Conservation (phyloP, 2,113 vertebrate species). For the Oreochromis aureus region DNA sequence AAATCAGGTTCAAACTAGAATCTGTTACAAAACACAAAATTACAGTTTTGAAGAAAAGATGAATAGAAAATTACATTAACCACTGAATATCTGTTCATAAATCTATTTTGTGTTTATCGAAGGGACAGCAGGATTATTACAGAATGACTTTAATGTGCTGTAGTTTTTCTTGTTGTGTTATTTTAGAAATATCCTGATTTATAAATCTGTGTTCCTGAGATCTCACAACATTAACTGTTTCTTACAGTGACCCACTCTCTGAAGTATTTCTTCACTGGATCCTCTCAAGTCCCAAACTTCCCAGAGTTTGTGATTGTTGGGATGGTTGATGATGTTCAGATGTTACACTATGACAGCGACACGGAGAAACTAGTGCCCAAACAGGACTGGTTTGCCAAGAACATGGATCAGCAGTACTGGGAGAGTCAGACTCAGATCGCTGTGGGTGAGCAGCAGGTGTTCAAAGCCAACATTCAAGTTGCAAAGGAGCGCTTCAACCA, state of each 20-base stretch:
- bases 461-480: not conserved
- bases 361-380: fast-evolving
- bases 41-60: fast-evolving
- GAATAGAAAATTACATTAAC: fast-evolving
- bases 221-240: too few relatives aligned
- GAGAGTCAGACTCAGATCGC: not conserved
- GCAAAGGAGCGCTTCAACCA: constrained; percentile 21
- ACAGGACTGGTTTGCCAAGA: fast-evolving
- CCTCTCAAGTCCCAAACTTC: too few relatives aligned
- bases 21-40: too few relatives aligned
- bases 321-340: too few relatives aligned
- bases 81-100: too few relatives aligned
- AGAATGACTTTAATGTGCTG: too few relatives aligned
- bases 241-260: too few relatives aligned
- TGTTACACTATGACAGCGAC: too few relatives aligned
- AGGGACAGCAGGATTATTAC: not conserved
- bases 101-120: fast-evolving
- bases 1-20: not conserved
- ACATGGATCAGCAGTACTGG: fast-evolving
- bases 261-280: too few relatives aligned
- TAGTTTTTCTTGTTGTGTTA: too few relatives aligned
- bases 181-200: not conserved
- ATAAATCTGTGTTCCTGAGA: not conserved
- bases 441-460: fast-evolving
- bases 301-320: too few relatives aligned